phyloP scores from a whole-genome alignment of 2,888 invertebrate species.

The Strigamia transsilvanica region DNA sequence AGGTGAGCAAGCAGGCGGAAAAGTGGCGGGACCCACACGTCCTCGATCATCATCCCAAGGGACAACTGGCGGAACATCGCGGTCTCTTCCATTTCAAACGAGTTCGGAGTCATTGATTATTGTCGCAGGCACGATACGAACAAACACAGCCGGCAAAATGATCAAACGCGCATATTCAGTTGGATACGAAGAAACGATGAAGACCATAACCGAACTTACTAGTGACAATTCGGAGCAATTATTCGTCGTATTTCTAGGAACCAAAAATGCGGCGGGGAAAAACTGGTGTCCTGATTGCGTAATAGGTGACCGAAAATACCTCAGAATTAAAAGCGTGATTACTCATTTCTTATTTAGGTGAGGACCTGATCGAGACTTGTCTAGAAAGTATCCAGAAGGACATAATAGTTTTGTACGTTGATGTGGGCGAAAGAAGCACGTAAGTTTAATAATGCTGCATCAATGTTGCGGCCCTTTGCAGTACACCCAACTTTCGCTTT shows the following conservation, averaged over 20 bases:
- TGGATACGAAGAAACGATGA: conserved; percentile 73
- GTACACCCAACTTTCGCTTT: too few species aligned
- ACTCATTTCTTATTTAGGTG: conserved; percentile 70
- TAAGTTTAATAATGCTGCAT: conserved; percentile 67
- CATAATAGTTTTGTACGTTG: conserved; percentile 76
- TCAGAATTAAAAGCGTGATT: background rate
- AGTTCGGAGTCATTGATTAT: background rate
- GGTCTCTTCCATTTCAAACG: background rate
- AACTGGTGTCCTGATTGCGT: conserved; percentile 94
- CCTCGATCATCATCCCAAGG: too few species aligned
- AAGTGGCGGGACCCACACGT: background rate
- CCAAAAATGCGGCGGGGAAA: conserved; percentile 71
- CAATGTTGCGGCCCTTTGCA: too few species aligned
- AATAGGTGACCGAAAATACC: conserved; percentile 69
- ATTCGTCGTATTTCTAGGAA: conserved; percentile 74
- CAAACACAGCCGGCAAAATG: conserved; percentile 62
- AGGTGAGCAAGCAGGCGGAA: background rate
- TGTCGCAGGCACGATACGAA: background rate
- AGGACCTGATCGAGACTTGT: conserved; percentile 77
- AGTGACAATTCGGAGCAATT: conserved; percentile 62
- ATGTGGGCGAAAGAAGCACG: conserved; percentile 79
- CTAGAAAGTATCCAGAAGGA: conserved; percentile 71
- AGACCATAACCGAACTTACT: conserved; percentile 68
- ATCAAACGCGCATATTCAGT: conserved; percentile 67
- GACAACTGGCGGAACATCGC: background rate